A percentile compares a stretch with the other conserved stretches of the same genome.
phyloP scores from a whole-genome alignment of 92 coral and sea anemone genomes.

The Micromussa lordhowensis region DNA sequence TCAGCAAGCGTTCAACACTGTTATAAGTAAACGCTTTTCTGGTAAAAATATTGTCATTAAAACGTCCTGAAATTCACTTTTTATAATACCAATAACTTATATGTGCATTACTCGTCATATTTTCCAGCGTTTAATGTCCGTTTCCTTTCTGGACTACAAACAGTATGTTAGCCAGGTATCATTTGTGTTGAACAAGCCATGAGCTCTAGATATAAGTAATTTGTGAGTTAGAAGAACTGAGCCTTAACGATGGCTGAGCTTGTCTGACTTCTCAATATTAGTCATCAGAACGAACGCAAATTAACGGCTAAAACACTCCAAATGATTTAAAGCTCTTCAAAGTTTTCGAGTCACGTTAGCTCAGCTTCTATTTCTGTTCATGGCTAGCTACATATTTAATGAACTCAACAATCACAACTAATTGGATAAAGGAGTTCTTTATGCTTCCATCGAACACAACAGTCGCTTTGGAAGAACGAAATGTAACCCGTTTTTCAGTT shows the following conservation, averaged over 20 bases:
- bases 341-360: constrained; percentile 19
- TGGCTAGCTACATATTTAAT: constrained; percentile 51
- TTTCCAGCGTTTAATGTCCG: background rate
- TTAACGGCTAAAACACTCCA: background rate
- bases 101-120: background rate
- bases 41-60: background rate
- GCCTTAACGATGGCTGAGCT: background rate
- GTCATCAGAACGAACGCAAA: background rate
- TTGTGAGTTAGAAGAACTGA: background rate
- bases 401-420: constrained; percentile 43
- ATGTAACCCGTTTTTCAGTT: background rate
- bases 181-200: background rate
- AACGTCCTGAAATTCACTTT: background rate
- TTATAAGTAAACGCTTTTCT: background rate
- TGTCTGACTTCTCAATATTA: background rate
- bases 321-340: background rate
- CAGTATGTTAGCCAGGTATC: background rate
- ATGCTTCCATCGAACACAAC: constrained; percentile 6
- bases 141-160: background rate
- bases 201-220: background rate
- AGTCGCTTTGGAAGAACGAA: background rate
- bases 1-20: background rate
- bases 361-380: constrained; percentile 32
- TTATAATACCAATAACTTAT: too few relatives aligned
- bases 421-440: constrained; percentile 35